Evolutionary conservation across 2,113 vertebrate genomes (phyloP), one percentile per base, ranked within the genome.

Genomic region (Dicrurus megarhynchus): DNA sequence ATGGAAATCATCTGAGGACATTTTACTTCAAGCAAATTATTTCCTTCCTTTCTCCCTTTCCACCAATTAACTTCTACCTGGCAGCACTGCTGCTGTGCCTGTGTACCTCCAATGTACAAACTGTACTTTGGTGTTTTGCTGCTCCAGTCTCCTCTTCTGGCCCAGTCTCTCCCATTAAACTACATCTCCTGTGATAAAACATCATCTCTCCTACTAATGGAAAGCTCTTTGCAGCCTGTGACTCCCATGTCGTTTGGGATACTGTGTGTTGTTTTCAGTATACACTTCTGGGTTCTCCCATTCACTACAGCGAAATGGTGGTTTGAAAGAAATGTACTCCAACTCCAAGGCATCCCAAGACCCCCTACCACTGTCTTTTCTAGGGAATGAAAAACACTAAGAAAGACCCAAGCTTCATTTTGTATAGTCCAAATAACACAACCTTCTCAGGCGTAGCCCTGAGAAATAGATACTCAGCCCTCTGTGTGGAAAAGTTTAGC

Each of bases 301-400:
- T 44, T 27, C 13, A 17, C 14, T 33, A 35, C 55, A 71, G 21
- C n/a, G 82, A 85, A 88, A 68, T 0, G 1, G 16, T 70, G 16
- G 35, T 39, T 75, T 56, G 44, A 61, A 73, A 56, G 83, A 70
- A 64, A 16, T 11, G 4, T 21, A 26, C 13, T 79, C 28, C 44
- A 59, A 1, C 23, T 76, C 41, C 33, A 46, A 56, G 39, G 35
- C 57, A 2, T 19, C 42, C 27, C 22, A 30, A 47, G 16, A 7
- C 33, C 3, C 3, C 17, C 3, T 23, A 8, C 0, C 11, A 12
- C 0, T 8, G 56, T 50, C 33, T 46, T 39, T 27, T 56, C 23
- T 13, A 42, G 13, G 26, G 35, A 30, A 69, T 68, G n/a, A 63
- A 55, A 88, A 94, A 22, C 30, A 50, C 12, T 23, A 87, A 42